Conservation (phyloP, 2,113 vertebrate species). For the Solea senegalensis region DNA sequence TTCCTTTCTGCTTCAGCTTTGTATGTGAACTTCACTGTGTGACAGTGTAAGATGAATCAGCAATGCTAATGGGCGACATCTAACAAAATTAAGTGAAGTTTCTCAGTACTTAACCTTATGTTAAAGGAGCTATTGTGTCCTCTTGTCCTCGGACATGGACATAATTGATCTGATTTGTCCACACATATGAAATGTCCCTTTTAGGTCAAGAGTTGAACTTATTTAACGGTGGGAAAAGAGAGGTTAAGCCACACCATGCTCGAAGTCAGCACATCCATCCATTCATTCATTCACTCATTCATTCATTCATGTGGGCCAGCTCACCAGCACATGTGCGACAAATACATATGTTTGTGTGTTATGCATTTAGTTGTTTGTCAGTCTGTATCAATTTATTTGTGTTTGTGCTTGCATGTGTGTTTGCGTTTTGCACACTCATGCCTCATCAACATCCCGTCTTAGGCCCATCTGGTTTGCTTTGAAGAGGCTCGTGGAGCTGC, state of each 20-base stretch:
- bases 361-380: conserved; percentile 51
- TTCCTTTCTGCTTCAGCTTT: conserved; percentile 10
- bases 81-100: conserved; percentile 48
- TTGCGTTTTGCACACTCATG: conserved; percentile 68
- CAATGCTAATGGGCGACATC: conserved; percentile 39
- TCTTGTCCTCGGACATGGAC: conserved; percentile 26
- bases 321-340: conserved; percentile 3
- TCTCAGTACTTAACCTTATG: conserved; percentile 42
- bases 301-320: background rate
- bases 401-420: conserved; percentile 48
- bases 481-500: conserved; percentile 83
- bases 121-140: conserved; percentile 34
- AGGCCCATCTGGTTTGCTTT: conserved; percentile 89
- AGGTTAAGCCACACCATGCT: background rate
- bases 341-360: conserved; percentile 31
- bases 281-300: no score
- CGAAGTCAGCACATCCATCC: background rate
- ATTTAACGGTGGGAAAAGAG: conserved; percentile 15
- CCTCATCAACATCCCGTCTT: conserved; percentile 84
- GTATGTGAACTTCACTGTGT: conserved; percentile 16
- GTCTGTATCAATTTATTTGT: conserved; percentile 50
- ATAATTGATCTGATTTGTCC: conserved; percentile 50
- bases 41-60: conserved; percentile 15
- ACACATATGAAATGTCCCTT: conserved; percentile 32
- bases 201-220: background rate